Percentiles rank a stretch among this genome's conserved stretches.
Conservation (phyloP, 2,113 vertebrate genomes). For the Galbula dea region DNA sequence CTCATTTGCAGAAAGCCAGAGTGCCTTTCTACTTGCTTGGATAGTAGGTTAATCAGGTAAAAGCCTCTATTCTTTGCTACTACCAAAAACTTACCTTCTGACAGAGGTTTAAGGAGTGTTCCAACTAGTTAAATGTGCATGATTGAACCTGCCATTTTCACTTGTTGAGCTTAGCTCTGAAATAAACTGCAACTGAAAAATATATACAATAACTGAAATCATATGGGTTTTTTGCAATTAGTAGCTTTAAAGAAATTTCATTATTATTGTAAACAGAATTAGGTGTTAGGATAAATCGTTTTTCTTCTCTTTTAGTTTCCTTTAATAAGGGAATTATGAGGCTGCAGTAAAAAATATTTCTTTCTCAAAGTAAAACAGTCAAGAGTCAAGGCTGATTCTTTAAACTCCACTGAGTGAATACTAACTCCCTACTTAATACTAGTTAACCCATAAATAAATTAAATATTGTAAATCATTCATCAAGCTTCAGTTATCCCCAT, state of each 20-base stretch:
- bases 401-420: not conserved
- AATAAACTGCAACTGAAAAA: not conserved
- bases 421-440: not conserved
- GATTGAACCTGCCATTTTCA: not conserved
- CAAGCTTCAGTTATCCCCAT: not conserved
- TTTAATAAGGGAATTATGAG: not conserved
- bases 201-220: not conserved
- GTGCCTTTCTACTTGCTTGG: not conserved
- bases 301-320: not conserved
- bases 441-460: not conserved
- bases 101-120: not conserved
- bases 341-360: not conserved
- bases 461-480: not conserved
- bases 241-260: not conserved
- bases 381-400: not conserved
- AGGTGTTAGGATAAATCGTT: not conserved
- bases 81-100: not conserved
- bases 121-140: not conserved
- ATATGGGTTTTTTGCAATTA: not conserved
- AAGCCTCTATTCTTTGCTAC: not conserved
- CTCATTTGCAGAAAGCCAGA: not conserved
- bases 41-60: not conserved
- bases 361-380: not conserved
- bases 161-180: not conserved
- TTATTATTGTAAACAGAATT: not conserved